Percentiles rank a stretch among this genome's conserved stretches.
phyloP scores from a whole-genome alignment of 53 echinoderm and acorn worm genomes.

The Astropecten irregularis region DNA sequence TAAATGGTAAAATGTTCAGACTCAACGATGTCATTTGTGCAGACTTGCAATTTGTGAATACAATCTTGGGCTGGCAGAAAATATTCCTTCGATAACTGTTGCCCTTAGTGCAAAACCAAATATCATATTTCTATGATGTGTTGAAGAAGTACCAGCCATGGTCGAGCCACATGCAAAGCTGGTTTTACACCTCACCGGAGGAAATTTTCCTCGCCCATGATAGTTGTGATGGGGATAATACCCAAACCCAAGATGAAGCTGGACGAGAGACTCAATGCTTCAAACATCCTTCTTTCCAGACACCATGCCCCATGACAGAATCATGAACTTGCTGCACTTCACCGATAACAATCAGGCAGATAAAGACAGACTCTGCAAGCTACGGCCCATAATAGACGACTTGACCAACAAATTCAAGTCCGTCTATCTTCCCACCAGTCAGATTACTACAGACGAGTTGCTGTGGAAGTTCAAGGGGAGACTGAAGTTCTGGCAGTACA shows the following conservation, averaged over 20 bases:
- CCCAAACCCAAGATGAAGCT: neutral
- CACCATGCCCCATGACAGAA: neutral
- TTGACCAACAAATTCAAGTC: neutral
- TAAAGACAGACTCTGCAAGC: neutral
- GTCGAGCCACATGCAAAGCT: neutral
- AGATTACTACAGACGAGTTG: neutral
- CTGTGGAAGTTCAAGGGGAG: neutral
- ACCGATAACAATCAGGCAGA: neutral
- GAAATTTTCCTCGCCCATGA: neutral
- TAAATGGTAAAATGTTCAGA: constrained; percentile 7
- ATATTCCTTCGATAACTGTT: constrained; percentile 33
- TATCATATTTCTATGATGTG: constrained; percentile 34
- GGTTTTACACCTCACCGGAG: neutral
- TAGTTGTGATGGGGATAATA: neutral
- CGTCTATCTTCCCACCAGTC: neutral
- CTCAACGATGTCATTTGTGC: constrained; percentile 39
- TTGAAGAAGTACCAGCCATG: neutral
- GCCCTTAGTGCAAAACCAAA: constrained; percentile 32
- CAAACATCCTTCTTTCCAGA: neutral
- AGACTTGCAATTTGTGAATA: constrained; percentile 20
- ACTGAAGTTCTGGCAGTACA: neutral
- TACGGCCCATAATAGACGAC: neutral
- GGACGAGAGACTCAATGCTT: neutral
- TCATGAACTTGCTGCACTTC: neutral
- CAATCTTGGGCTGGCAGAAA: neutral